Evolutionary conservation across 1,140 invertebrate species (phyloP).

Genomic region (Contarinia nasturtii): DNA sequence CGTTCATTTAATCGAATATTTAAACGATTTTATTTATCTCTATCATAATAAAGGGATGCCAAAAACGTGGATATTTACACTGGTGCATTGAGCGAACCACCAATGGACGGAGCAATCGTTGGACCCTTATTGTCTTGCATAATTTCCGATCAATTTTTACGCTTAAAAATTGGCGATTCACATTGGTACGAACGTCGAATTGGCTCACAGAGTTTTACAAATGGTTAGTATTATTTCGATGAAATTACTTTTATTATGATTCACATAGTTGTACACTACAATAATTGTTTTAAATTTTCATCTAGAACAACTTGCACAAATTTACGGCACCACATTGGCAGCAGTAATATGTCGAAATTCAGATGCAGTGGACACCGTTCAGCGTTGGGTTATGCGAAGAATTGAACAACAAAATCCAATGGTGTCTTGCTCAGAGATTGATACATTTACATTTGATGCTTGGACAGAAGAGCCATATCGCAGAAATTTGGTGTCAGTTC

Average conservation of each 20-base stretch:
- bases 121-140: conserved; percentile 74
- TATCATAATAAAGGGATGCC: conserved; percentile 30
- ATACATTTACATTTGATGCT: conserved; percentile 30
- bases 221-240: no score
- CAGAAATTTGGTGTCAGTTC: not conserved
- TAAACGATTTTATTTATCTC: not conserved
- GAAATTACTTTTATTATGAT: not conserved
- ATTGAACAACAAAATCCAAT: conserved; percentile 35
- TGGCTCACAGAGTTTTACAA: conserved; percentile 45
- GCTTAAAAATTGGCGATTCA: conserved; percentile 59
- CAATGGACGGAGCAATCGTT: conserved; percentile 42
- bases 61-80: conserved; percentile 79
- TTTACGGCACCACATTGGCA: conserved; percentile 66
- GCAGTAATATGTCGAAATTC: conserved; percentile 80
- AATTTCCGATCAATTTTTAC: conserved; percentile 66
- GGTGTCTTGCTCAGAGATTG: conserved; percentile 36
- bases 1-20: not conserved
- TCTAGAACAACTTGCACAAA: conserved; percentile 62
- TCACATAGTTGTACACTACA: no score
- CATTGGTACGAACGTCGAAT: conserved; percentile 69
- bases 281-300: not conserved
- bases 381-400: conserved; percentile 55
- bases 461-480: conserved; percentile 26
- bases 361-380: conserved; percentile 48
- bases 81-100: conserved; percentile 58